phyloP scores from a whole-genome alignment of 1,140 invertebrate species.

The Brachionus plicatilis region DNA sequence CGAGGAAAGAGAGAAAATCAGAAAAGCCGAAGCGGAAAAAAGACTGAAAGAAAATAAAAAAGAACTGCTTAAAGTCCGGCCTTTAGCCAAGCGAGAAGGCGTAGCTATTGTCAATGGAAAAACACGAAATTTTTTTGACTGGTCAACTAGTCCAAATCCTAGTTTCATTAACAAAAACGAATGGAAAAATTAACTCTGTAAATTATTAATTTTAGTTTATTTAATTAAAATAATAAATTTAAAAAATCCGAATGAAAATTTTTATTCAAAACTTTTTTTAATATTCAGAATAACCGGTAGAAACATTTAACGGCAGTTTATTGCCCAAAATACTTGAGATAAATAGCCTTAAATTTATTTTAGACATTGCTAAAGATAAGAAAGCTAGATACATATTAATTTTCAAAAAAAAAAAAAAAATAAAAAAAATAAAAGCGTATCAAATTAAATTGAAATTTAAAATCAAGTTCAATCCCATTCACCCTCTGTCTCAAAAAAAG shows the following conservation, averaged over 20 bases:
- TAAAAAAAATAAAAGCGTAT: background rate
- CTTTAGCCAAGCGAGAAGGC: background rate
- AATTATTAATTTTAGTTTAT: background rate
- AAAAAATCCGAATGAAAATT: background rate
- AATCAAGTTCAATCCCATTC: background rate
- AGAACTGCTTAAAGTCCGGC: constrained; percentile 7
- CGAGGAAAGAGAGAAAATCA: background rate
- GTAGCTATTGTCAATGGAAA: constrained; percentile 29
- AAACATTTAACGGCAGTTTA: background rate
- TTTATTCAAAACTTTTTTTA: background rate
- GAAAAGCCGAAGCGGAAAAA: constrained; percentile 1
- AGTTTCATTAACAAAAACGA: background rate
- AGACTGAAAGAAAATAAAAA: background rate
- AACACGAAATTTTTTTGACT: constrained; percentile 6
- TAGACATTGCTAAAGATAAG: background rate
- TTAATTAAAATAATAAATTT: background rate
- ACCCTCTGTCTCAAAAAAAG: background rate
- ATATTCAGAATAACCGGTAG: background rate
- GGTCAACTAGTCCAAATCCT: constrained; percentile 19
- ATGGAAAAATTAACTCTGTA: constrained; percentile 14
- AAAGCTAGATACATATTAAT: background rate
- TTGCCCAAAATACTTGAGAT: background rate
- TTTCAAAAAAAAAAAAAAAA: background rate
- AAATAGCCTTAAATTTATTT: background rate
- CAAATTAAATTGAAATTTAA: background rate